Conservation (phyloP, 2,888 invertebrate species). For the Aproaerema taeniolella region DNA sequence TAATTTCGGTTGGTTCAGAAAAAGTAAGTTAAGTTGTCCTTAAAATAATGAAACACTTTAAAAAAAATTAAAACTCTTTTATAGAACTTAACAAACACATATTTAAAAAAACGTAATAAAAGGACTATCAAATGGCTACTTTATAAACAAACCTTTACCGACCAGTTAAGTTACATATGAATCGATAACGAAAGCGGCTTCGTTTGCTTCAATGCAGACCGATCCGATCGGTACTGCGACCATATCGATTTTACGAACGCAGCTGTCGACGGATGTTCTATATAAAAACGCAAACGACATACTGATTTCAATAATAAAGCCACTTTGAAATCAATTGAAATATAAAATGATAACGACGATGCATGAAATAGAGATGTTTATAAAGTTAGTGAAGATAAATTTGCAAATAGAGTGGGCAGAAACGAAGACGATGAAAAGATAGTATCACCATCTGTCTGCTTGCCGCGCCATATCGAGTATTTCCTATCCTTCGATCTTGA, state of each 20-base stretch:
- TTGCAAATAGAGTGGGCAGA: constrained; percentile 45
- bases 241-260: constrained; percentile 45
- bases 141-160: constrained; percentile 35
- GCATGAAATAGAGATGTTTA: too few species aligned
- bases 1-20: too few species aligned
- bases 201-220: constrained; percentile 46
- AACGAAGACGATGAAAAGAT: constrained; percentile 42
- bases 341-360: not conserved
- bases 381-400: constrained; percentile 10
- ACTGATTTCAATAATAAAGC: constrained; percentile 10
- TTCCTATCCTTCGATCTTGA: constrained; percentile 52
- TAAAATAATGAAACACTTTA: too few species aligned
- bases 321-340: constrained; percentile 3
- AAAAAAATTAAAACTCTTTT: too few species aligned
- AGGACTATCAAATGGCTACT: too few species aligned
- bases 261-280: constrained; percentile 37
- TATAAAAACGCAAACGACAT: constrained; percentile 16
- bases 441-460: constrained; percentile 55
- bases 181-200: constrained; percentile 62
- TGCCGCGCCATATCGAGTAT: constrained; percentile 53
- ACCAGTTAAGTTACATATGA: constrained; percentile 48
- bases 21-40: too few species aligned
- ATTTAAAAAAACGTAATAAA: too few species aligned
- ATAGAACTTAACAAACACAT: too few species aligned
- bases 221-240: constrained; percentile 46